Evolutionary conservation across 2,113 vertebrate genomes (phyloP), one percentile per base, ranked within the genome.

Genomic region (Aldabrachelys gigantea): DNA sequence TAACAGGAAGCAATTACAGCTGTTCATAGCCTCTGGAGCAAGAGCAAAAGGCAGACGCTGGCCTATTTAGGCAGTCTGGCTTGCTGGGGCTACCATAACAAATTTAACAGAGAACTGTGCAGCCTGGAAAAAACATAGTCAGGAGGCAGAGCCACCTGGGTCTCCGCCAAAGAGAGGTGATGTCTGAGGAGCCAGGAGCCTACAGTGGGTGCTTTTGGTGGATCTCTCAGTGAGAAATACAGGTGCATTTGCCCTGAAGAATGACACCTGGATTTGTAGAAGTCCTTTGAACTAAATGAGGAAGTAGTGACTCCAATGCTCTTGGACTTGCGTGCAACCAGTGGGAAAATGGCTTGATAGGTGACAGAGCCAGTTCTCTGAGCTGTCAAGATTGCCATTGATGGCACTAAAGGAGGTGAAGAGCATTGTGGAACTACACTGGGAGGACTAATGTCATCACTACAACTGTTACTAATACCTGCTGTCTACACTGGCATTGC

Each of bases 401-500:
- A 7, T 47, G 59, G 14, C 41, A 44, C 19, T 44, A 41, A 76
- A 44, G 5, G 19, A 11, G 21, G 89, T 84, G 24, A 56, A 7
- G 12, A 53, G 12, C 24, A 80, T 2, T 1, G 5, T 44, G 13
- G 24, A 6, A 79, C 10, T 35, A 47, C 1, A 75, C 44, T 56
- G 76, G 69, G 10, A 88, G 83, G 94, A 80, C 57, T 17, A n/a
- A 0, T 8, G 52, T 27, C 52, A 44, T 29, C 2, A 0, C 31
- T 27, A 27, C 1, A 0, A 6, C 17, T 92, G 14, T 56, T 56
- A 6, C 2, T 53, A 22, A 22, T 50, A 76, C 41, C 89, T 44
- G 12, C 27, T 84, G 10, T 22, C 49, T 44, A 4, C 25, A 0
- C 0, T 10, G 35, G 25, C 47, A 41, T 14, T 6, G 29, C 1